Percentiles rank a stretch among this genome's conserved stretches.
Conservation (phyloP, 2,797 vertebrate species). For the Sphenopsis melanotis region DNA sequence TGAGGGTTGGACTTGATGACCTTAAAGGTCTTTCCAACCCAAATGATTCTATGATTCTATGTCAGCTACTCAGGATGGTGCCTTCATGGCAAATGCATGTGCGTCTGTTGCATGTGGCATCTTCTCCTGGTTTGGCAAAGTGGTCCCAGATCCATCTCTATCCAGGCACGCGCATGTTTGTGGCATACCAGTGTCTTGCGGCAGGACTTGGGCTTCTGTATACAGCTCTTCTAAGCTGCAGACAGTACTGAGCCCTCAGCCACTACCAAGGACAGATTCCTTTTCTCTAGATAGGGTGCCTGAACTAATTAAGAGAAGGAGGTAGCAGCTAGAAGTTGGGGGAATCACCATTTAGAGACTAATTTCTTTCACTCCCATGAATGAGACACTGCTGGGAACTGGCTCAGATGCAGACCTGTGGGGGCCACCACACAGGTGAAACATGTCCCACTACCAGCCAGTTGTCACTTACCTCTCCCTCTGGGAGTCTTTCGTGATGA, state of each 20-base stretch:
- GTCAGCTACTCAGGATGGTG: background rate
- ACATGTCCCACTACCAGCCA: background rate
- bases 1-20: background rate
- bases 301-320: background rate
- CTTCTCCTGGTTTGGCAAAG: background rate
- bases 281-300: background rate
- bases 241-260: background rate
- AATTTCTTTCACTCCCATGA: background rate
- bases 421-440: background rate
- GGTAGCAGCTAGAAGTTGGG: background rate
- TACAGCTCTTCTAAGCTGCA: background rate
- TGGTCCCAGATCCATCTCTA: background rate
- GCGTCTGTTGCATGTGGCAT: rapidly evolving
- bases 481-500: background rate
- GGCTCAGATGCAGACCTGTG: background rate
- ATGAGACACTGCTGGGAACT: background rate
- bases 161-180: background rate
- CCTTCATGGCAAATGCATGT: rapidly evolving
- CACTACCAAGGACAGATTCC: background rate
- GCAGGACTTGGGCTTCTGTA: background rate
- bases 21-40: background rate
- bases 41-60: background rate
- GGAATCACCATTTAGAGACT: rapidly evolving
- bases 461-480: background rate
- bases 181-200: background rate